A percentile compares a stretch with the other conserved stretches of the same genome.
phyloP scores from a whole-genome alignment of 2,888 invertebrate species.

The Aromia moschata region DNA sequence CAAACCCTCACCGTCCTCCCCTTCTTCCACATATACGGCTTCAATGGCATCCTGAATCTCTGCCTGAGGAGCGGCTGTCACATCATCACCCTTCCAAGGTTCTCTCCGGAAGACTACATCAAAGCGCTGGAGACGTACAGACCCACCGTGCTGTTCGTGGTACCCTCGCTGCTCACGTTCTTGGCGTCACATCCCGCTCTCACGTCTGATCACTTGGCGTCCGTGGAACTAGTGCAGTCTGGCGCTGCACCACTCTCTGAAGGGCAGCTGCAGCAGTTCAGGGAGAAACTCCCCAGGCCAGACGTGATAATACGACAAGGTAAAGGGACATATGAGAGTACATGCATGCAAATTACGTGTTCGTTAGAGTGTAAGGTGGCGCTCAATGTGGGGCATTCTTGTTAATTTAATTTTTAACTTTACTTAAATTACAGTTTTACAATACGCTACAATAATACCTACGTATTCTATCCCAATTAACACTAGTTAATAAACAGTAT shows the following conservation, averaged over 20 bases:
- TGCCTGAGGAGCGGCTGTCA: constrained; percentile 70
- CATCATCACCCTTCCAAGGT: constrained; percentile 75
- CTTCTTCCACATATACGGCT: constrained; percentile 83
- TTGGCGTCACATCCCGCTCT: constrained; percentile 77
- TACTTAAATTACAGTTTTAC: too few species aligned
- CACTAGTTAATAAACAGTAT: too few species aligned
- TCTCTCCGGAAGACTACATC: constrained; percentile 78
- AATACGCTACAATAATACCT: too few species aligned
- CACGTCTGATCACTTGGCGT: constrained; percentile 72
- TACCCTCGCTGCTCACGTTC: constrained; percentile 81
- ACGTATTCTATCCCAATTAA: too few species aligned
- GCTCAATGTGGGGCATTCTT: neutral
- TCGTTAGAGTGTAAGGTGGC: neutral
- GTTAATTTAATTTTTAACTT: neutral
- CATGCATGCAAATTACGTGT: neutral
- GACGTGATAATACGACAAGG: constrained; percentile 60
- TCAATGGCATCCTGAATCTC: constrained; percentile 73
- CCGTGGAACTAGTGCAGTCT: constrained; percentile 71
- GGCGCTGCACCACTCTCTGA: constrained; percentile 80
- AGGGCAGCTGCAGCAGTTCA: constrained; percentile 71
- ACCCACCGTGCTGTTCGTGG: constrained; percentile 74
- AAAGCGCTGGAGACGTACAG: constrained; percentile 70
- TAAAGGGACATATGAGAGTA: constrained; percentile 35
- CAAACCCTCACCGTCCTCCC: constrained; percentile 74
- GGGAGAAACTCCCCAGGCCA: constrained; percentile 62